Conservation (phyloP, 2,888 invertebrate species). For the Galerucella nymphaeae region DNA sequence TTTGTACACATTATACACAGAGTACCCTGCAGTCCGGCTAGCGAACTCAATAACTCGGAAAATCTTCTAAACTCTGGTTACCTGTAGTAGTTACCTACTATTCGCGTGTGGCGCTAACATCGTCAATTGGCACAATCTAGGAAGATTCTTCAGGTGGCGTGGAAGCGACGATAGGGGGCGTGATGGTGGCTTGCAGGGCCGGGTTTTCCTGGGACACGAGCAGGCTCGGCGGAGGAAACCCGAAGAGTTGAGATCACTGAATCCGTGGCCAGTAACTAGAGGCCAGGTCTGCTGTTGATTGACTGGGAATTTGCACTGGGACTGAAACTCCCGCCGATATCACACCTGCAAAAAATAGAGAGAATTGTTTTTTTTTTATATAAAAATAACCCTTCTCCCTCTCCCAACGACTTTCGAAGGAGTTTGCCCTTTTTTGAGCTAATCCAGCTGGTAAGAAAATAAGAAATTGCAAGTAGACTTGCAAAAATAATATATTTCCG, state of each 20-base stretch:
- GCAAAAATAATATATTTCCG: neutral
- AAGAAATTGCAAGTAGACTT: too few species aligned
- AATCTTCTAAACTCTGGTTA: conserved; percentile 8
- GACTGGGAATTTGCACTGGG: conserved; percentile 91
- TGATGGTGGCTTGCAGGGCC: conserved; percentile 69
- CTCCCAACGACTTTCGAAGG: too few species aligned
- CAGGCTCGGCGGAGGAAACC: conserved; percentile 82
- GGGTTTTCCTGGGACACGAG: conserved; percentile 75
- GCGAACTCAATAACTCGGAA: conserved; percentile 20
- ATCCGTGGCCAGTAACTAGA: conserved; percentile 91
- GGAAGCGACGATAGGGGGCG: conserved; percentile 62
- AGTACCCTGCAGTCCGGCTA: conserved; percentile 58
- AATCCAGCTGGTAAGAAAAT: too few species aligned
- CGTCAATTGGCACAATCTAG: conserved; percentile 32
- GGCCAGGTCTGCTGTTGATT: conserved; percentile 73
- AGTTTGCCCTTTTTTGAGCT: too few species aligned
- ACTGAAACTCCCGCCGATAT: conserved; percentile 94
- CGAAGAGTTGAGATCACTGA: conserved; percentile 93
- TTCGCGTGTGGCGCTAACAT: conserved; percentile 12
- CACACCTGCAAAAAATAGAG: conserved; percentile 75
- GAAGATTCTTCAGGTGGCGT: conserved; percentile 59
- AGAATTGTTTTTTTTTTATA: neutral
- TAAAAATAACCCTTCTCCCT: too few species aligned
- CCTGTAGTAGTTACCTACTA: conserved; percentile 35
- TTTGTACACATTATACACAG: conserved; percentile 56